A percentile compares a stretch with the other conserved stretches of the same genome.
Evolutionary conservation across 2,113 vertebrate genomes (phyloP).

Genomic region (Indri indri): DNA sequence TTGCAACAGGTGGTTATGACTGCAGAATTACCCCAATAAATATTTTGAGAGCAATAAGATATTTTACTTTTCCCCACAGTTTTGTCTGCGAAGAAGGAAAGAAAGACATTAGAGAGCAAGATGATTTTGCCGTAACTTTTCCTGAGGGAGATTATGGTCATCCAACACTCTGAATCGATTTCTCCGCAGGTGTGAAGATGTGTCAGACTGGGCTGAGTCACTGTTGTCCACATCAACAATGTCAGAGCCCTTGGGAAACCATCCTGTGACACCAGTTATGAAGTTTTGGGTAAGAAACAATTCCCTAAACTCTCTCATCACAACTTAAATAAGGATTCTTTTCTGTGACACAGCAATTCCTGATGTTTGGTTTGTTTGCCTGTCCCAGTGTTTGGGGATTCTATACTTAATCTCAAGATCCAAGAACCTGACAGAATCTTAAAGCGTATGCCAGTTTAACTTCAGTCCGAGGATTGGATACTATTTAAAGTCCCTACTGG

Average conservation of each 20-base stretch:
- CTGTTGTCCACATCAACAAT: not conserved
- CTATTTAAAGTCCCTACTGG: not conserved
- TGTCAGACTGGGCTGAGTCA: not conserved
- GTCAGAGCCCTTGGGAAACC: not conserved
- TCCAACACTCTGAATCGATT: conserved; percentile 52
- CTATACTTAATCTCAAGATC: not conserved
- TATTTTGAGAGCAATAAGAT: conserved; percentile 80
- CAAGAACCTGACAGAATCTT: not conserved
- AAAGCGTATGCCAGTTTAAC: not conserved
- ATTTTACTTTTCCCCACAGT: conserved; percentile 76
- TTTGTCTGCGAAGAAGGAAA: conserved; percentile 69
- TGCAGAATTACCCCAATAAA: conserved; percentile 82
- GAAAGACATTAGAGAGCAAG: conserved; percentile 60
- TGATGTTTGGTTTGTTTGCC: not conserved
- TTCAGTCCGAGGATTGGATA: not conserved
- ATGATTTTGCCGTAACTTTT: conserved; percentile 75
- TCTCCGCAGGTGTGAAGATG: conserved; percentile 43
- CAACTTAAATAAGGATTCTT: not conserved
- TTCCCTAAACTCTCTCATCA: conserved; percentile 21
- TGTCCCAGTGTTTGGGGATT: not conserved
- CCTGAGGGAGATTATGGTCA: conserved; percentile 59
- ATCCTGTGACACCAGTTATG: not conserved
- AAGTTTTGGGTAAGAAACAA: not conserved
- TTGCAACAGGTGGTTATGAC: conserved; percentile 73
- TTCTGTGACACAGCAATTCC: not conserved